Evolutionary conservation across 2,888 invertebrate species (phyloP), one percentile per base, ranked within the genome.

Genomic region (Caenorhabditis sp.): DNA sequence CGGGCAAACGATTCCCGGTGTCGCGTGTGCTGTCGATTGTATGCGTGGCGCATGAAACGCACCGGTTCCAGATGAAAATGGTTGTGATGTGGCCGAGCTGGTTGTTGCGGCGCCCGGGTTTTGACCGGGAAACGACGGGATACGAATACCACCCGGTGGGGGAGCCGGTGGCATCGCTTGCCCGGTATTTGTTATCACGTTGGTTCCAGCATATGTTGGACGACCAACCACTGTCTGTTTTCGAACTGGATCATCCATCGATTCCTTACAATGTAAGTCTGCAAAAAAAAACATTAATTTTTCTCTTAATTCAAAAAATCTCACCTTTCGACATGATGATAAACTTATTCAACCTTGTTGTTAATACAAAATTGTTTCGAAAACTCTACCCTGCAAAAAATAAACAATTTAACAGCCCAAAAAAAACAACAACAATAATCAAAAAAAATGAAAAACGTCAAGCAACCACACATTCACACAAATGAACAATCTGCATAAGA

Each of bases 61-160:
- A n/a, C 55, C 55, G 26, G 8, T 23, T 6, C 26, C 26, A 14
- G 23, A 17, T 17, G 24, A 24, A 17, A 55, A 55, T 26, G 23
- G 5, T 26, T 55, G 55, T 3, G 55, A 55, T 24, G 55, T 26
- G 26, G 26, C 55, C 6, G 23, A 26, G 24, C 5, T 23, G 4
- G 21, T 14, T n/a, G 55, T 21, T 23, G 17, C 12, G 3, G 4
- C 23, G 2, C 55, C 55, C 2, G 55, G 5, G 3, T 55, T 26
- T 26, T 55, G 55, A 14, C 55, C 55, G 17, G 55, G 55, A 14
- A 55, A 55, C 17, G 55, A 26, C n/a, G n/a, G n/a, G 17, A 55
- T 17, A 26, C 55, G 17, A 17, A 55, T 26, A 26, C 26, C 24
- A 26, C 55, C 55, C 1, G 55, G 55, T 17, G 43, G 43, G 43